These are phyloP conservation scores for Aporophyla lueneburgensis DNA, from an alignment of 2,888 invertebrate species.

Conservation along the genomic window DNA sequence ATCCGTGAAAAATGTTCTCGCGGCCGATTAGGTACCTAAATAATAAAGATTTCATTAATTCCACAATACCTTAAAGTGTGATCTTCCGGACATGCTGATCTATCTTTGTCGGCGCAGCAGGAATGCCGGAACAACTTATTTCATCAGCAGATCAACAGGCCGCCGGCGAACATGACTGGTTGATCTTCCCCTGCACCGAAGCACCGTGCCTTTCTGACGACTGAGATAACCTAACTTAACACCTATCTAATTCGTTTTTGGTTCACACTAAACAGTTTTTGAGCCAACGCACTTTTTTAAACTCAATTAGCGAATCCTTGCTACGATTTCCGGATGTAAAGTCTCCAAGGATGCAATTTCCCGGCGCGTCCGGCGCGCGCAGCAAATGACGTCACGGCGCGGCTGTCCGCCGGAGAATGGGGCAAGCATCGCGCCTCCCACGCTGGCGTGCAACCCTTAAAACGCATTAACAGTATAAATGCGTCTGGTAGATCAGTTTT, in stretches of 20 bases:
- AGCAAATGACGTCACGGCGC: slow-evolving; percentile 13
- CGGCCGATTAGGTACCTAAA: background rate
- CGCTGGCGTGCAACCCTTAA: background rate
- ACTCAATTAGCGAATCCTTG: background rate
- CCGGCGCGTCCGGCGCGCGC: background rate
- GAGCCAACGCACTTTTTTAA: background rate
- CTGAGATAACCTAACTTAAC: background rate
- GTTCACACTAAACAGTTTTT: background rate
- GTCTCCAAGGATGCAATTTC: background rate
- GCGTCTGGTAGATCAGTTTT: no score
- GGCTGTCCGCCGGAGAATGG: slow-evolving; percentile 3
- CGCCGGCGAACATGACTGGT: background rate
- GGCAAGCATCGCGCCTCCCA: background rate
- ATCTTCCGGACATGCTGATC: background rate
- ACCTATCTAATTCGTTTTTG: background rate
- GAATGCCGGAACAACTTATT: background rate
- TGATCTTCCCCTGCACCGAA: background rate
- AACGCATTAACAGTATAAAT: background rate
- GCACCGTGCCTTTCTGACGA: background rate
- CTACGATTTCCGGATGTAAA: no score
- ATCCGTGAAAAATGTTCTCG: background rate
- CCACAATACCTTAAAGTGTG: slow-evolving; percentile 4
- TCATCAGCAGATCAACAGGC: background rate
- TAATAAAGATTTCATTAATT: background rate
- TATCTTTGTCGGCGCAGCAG: background rate